Conservation (phyloP, 2,888 invertebrate species). For the Geophilus truncorum region DNA sequence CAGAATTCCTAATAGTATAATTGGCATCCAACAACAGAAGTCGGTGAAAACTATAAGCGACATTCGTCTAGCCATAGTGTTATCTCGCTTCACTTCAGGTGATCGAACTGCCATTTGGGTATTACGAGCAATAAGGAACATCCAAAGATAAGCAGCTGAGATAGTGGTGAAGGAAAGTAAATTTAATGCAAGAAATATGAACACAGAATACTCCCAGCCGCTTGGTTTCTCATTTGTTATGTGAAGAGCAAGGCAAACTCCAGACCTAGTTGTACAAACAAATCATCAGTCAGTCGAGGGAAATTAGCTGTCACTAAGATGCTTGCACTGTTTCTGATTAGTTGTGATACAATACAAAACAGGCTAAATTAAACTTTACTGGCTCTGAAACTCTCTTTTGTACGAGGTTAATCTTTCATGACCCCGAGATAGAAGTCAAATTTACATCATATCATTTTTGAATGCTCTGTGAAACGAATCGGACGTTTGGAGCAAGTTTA, state of each 20-base stretch:
- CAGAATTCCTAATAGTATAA: constrained; percentile 51
- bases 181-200: constrained; percentile 54
- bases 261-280: constrained; percentile 45
- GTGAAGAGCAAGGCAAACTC: constrained; percentile 54
- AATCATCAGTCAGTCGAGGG: background rate
- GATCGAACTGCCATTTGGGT: constrained; percentile 50
- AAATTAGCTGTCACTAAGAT: background rate
- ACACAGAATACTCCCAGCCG: constrained; percentile 55
- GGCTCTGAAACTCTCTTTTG: no score
- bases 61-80: constrained; percentile 53
- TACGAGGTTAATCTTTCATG: no score
- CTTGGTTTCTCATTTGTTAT: constrained; percentile 53
- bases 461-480: no score
- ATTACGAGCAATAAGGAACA: constrained; percentile 52
- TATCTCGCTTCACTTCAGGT: constrained; percentile 43
- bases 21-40: constrained; percentile 55
- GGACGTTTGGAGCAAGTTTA: no score
- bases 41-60: constrained; percentile 54
- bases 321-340: background rate
- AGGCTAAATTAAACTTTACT: no score
- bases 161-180: constrained; percentile 52
- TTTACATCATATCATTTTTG: no score
- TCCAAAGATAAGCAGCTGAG: constrained; percentile 52
- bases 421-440: no score
- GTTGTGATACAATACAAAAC: no score